Conservation (phyloP, 2,113 vertebrate species). For the Rhadina sibilatrix region DNA sequence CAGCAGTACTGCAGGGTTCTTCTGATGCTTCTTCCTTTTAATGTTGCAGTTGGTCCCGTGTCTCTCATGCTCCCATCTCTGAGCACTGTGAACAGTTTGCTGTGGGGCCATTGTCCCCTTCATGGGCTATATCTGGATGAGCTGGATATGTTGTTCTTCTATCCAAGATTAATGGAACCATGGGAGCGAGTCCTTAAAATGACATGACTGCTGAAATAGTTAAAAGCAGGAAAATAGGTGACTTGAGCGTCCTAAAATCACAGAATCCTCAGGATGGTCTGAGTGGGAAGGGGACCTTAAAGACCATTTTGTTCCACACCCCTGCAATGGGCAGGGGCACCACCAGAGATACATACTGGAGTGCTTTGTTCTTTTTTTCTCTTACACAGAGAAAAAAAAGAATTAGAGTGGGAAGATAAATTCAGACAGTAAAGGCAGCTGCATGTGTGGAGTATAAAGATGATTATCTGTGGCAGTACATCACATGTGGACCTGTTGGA, state of each 20-base stretch:
- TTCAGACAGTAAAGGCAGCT: not conserved
- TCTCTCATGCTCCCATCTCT: not conserved
- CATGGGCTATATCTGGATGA: too few relatives aligned
- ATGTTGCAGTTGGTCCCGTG: not conserved
- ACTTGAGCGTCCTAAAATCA: not conserved
- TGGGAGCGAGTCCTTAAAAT: not conserved
- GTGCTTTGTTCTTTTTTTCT: not conserved
- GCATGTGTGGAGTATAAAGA: not conserved
- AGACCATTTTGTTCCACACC: not conserved
- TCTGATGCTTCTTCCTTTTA: not conserved
- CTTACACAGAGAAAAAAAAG: not conserved
- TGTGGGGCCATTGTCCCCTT: not conserved
- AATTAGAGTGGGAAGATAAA: not conserved
- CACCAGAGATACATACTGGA: not conserved
- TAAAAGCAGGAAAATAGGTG: not conserved
- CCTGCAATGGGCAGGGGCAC: not conserved
- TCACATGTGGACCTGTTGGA: not conserved
- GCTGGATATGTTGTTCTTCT: not conserved
- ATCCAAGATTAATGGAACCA: not conserved
- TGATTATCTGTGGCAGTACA: not conserved
- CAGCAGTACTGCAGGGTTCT: not conserved
- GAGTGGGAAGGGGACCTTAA: not conserved
- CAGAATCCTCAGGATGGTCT: not conserved
- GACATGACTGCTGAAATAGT: not conserved
- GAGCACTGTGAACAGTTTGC: not conserved